phyloP scores from a whole-genome alignment of 1,140 invertebrate genomes.

The Brachionus rubens region DNA sequence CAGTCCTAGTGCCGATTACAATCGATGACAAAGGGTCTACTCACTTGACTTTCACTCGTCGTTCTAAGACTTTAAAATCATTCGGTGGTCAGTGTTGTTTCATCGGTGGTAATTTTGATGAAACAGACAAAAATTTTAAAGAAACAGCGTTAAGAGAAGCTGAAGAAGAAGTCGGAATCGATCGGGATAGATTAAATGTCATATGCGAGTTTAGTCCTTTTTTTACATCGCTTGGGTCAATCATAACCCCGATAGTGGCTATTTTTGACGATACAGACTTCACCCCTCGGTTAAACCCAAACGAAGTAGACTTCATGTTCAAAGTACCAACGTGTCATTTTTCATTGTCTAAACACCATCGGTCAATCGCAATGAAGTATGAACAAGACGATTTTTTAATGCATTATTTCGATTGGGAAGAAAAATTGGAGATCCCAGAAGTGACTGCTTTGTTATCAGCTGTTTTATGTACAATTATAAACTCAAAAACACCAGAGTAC shows the following conservation, averaged over 20 bases:
- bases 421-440: slow-evolving; percentile 23
- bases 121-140: slow-evolving; percentile 21
- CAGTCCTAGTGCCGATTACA: slow-evolving; percentile 18
- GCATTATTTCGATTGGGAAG: slow-evolving; percentile 15
- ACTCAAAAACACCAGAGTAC: neutral
- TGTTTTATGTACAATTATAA: neutral
- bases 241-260: slow-evolving; percentile 47
- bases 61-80: slow-evolving; percentile 31
- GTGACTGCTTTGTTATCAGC: slow-evolving; percentile 44
- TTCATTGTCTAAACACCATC: neutral
- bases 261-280: slow-evolving; percentile 42
- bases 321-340: slow-evolving; percentile 46
- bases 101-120: slow-evolving; percentile 48
- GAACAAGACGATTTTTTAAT: neutral
- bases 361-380: neutral
- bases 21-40: neutral
- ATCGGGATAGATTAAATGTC: slow-evolving; percentile 19
- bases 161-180: slow-evolving; percentile 48
- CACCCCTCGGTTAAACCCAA: slow-evolving; percentile 41
- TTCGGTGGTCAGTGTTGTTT: slow-evolving; percentile 46
- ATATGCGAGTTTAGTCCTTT: slow-evolving; percentile 37
- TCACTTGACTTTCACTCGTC: slow-evolving; percentile 43
- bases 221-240: slow-evolving; percentile 7
- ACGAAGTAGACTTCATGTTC: slow-evolving; percentile 48
- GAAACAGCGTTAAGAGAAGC: slow-evolving; percentile 48